Conservation (phyloP, 2,797 vertebrate genomes). For the Gallinago nigripennis region DNA sequence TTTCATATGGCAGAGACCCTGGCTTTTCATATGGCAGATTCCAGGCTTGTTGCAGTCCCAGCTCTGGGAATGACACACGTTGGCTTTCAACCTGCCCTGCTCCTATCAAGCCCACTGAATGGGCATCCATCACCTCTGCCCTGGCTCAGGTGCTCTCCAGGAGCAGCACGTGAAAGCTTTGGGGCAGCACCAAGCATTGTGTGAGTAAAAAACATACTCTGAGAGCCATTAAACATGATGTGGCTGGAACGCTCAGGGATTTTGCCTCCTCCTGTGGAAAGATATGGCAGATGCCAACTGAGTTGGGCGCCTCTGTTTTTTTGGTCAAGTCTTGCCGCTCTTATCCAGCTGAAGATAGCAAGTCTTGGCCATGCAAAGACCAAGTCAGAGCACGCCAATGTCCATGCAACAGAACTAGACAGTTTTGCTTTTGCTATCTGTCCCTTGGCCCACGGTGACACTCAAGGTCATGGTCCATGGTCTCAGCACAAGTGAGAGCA, state of each 20-base stretch:
- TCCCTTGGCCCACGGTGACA: neutral
- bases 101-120: accelerated
- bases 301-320: neutral
- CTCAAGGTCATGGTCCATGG: too few species aligned
- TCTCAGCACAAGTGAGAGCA: accelerated
- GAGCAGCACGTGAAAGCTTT: neutral
- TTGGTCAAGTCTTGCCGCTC: neutral
- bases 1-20: neutral
- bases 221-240: neutral
- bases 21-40: neutral
- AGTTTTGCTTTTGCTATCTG: neutral
- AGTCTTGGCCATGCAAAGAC: neutral
- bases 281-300: neutral
- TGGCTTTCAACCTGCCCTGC: neutral
- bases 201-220: neutral
- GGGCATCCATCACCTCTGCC: accelerated
- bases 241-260: neutral
- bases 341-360: neutral
- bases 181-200: neutral
- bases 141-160: neutral
- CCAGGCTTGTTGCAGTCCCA: neutral
- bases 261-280: neutral
- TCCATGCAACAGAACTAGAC: neutral
- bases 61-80: accelerated
- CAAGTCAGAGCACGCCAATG: neutral